Conservation (phyloP, 2,113 vertebrate genomes). For the Nycticorax nycticorax region DNA sequence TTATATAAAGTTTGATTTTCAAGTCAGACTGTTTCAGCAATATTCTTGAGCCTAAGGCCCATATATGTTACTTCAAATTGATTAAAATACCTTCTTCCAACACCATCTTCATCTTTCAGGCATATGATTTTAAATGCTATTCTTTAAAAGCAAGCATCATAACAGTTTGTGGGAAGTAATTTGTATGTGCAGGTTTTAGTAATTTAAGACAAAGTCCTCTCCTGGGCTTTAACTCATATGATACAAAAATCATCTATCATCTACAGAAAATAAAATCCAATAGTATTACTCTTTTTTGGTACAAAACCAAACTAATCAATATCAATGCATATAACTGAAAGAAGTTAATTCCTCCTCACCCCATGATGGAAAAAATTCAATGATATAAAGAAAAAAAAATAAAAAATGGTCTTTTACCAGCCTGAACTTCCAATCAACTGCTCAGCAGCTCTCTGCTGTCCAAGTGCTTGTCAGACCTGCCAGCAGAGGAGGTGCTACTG, state of each 20-base stretch:
- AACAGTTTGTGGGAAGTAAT: neutral
- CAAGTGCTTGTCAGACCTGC: neutral
- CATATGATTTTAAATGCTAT: neutral
- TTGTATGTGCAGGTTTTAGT: neutral
- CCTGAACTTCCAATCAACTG: neutral
- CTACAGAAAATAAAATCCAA: neutral
- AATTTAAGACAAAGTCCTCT: neutral
- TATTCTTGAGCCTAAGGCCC: neutral
- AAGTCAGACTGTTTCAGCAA: neutral
- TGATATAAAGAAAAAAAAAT: accelerated
- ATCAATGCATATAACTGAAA: neutral
- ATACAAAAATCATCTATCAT: neutral
- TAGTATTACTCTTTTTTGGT: neutral
- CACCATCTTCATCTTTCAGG: neutral
- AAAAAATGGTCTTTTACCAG: neutral
- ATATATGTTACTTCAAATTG: neutral
- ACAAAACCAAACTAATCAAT: neutral
- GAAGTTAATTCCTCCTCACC: neutral
- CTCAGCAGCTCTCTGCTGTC: neutral
- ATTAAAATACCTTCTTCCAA: neutral
- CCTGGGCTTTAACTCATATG: neutral
- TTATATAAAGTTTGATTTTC: neutral
- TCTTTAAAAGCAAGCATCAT: neutral
- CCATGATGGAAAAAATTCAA: neutral
- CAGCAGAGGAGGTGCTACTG: neutral